Conservation (phyloP, 2,888 invertebrate genomes). For the Empis stercorea region DNA sequence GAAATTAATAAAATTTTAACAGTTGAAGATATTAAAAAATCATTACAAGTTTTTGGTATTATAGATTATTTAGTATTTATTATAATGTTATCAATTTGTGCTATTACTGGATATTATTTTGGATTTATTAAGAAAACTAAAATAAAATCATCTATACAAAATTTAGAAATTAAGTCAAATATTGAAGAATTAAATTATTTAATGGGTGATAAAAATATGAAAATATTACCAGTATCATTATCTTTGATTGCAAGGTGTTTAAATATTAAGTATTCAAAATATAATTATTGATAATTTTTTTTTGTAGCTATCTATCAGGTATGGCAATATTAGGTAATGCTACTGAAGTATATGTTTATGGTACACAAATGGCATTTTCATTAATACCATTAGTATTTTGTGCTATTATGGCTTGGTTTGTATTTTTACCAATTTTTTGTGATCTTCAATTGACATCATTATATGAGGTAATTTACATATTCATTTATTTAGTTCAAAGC, state of each 20-base stretch:
- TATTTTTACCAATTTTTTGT: constrained; percentile 50
- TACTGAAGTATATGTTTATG: constrained; percentile 65
- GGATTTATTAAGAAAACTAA: constrained; percentile 53
- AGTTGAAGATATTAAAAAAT: constrained; percentile 30
- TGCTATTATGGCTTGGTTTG: constrained; percentile 41
- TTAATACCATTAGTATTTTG: constrained; percentile 28
- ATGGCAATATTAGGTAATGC: constrained; percentile 64
- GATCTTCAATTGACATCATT: constrained; percentile 56
- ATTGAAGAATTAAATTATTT: constrained; percentile 52
- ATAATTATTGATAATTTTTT: neutral
- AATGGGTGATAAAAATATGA: constrained; percentile 70
- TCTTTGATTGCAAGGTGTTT: constrained; percentile 64
- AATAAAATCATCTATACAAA: too few species aligned
- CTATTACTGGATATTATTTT: constrained; percentile 67
- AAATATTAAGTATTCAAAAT: too few species aligned
- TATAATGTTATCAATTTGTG: constrained; percentile 61
- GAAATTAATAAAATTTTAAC: constrained; percentile 15
- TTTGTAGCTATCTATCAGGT: constrained; percentile 53
- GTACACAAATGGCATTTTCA: constrained; percentile 58
- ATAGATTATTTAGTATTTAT: constrained; percentile 68
- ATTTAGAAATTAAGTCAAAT: constrained; percentile 22
- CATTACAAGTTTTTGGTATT: constrained; percentile 54
- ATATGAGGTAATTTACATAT: constrained; percentile 46
- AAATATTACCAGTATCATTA: constrained; percentile 68
- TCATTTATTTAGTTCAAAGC: too few species aligned